A percentile compares a stretch with the other conserved stretches of the same genome.
Evolutionary conservation across 2,797 vertebrate genomes (phyloP).

Genomic region (Danio aesculapii): DNA sequence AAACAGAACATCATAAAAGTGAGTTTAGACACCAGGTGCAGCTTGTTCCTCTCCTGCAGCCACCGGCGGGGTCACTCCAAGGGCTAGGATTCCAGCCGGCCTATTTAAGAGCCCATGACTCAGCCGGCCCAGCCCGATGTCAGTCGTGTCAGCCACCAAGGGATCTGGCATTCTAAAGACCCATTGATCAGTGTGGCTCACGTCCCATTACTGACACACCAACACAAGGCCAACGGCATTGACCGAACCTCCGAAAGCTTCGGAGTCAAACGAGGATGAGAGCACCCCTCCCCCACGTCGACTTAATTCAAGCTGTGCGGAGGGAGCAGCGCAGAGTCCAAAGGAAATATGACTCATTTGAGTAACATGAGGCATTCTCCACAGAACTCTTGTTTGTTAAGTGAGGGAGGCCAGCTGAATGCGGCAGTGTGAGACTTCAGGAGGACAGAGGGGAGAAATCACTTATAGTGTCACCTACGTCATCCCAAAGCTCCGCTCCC

Average conservation of each 20-base stretch:
- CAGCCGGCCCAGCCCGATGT: constrained; percentile 63
- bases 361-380: constrained; percentile 82
- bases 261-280: constrained; percentile 51
- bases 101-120: constrained; percentile 70
- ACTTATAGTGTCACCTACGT: constrained; percentile 67
- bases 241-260: constrained; percentile 64
- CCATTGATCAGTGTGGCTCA: constrained; percentile 51
- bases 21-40: constrained; percentile 47
- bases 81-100: constrained; percentile 68
- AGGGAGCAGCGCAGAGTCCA: constrained; percentile 80
- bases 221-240: constrained; percentile 68
- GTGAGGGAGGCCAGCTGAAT: constrained; percentile 67
- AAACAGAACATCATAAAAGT: constrained; percentile 3
- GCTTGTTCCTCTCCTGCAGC: constrained; percentile 31
- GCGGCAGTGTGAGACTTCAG: constrained; percentile 59
- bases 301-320: constrained; percentile 78
- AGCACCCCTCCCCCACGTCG: constrained; percentile 71
- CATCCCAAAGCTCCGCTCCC: constrained; percentile 71
- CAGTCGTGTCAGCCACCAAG: constrained; percentile 63
- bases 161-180: constrained; percentile 53
- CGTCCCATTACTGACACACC: constrained; percentile 56
- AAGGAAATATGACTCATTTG: constrained; percentile 87
- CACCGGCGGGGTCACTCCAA: constrained; percentile 61
- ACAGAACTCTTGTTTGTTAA: constrained; percentile 80
- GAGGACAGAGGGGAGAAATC: constrained; percentile 62